Evolutionary conservation across 2,888 invertebrate species (phyloP).

Genomic region (Rhamphomyia laevipes): DNA sequence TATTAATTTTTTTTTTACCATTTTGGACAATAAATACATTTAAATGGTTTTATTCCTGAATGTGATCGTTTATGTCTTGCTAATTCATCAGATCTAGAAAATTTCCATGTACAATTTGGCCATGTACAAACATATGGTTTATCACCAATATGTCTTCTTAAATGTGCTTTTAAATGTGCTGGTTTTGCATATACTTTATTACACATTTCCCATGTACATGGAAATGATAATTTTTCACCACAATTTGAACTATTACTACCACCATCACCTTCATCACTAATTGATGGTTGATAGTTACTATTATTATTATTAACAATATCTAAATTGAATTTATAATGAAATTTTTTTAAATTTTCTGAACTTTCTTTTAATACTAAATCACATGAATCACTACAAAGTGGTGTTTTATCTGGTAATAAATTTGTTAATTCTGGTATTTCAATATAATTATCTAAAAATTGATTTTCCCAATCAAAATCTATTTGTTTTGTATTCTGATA

Average conservation of each 20-base stretch:
- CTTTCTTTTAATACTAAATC: slow-evolving; percentile 41
- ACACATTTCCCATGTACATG: slow-evolving; percentile 59
- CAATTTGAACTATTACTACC: not conserved
- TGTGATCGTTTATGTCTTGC: slow-evolving; percentile 90
- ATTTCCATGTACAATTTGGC: slow-evolving; percentile 81
- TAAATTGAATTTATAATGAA: slow-evolving; percentile 7
- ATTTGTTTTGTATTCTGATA: slow-evolving; percentile 9
- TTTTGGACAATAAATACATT: slow-evolving; percentile 78
- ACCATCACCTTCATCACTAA: not conserved
- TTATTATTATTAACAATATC: not conserved
- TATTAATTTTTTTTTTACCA: slow-evolving; percentile 20
- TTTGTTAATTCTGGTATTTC: slow-evolving; percentile 31
- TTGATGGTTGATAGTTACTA: not conserved
- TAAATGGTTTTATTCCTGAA: slow-evolving; percentile 88
- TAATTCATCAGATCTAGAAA: slow-evolving; percentile 88
- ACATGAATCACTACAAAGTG: slow-evolving; percentile 45
- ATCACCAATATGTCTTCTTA: slow-evolving; percentile 70
- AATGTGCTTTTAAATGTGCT: slow-evolving; percentile 79
- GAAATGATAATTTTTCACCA: slow-evolving; percentile 44
- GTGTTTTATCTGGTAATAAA: slow-evolving; percentile 42
- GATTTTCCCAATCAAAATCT: slow-evolving; percentile 30
- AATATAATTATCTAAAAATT: slow-evolving; percentile 31
- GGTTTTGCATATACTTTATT: slow-evolving; percentile 79
- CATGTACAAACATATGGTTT: slow-evolving; percentile 63
- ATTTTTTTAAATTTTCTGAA: slow-evolving; percentile 30